phyloP scores from a whole-genome alignment of 2,113 vertebrate species.

The human region GRCh38 chr1:36155501-36156000 shows the following conservation, averaged over 20 bases:
- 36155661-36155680: background rate
- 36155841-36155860: constrained; percentile 54
- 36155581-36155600: constrained; percentile 12
- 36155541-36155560: constrained; percentile 73
- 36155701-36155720: background rate
- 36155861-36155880: constrained; percentile 78
- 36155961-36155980: background rate
- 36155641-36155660: background rate
- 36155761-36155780: background rate
- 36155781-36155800: background rate
- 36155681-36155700: background rate
- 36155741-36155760: background rate
- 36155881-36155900: constrained; percentile 65
- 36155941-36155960: background rate
- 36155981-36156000: background rate
- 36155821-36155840: background rate
- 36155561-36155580: constrained; percentile 27
- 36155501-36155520: constrained; percentile 68
- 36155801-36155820: background rate
- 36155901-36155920: constrained; percentile 69
- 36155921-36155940: constrained; percentile 34
- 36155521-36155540: constrained; percentile 53
- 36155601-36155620: background rate
- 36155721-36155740: constrained; percentile 12
- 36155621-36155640: background rate